phyloP scores from a whole-genome alignment of 2,888 invertebrate genomes.

The Coremacera marginata region DNA sequence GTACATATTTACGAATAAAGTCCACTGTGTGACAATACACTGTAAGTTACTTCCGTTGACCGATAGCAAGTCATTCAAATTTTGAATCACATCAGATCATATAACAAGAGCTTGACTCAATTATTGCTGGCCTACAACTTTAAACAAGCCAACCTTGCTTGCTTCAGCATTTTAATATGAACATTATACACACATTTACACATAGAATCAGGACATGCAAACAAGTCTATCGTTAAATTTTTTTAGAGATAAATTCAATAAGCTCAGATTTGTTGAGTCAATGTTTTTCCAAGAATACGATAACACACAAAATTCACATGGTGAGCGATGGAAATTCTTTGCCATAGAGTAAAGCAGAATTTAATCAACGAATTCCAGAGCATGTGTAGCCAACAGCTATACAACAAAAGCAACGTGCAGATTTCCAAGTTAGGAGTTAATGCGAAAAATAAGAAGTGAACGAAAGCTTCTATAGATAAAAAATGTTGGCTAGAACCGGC shows the following conservation, averaged over 20 bases:
- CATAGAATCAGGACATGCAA: too few species aligned
- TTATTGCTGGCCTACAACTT: too few species aligned
- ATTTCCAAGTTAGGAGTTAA: not conserved
- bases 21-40: too few species aligned
- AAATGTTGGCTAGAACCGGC: not conserved
- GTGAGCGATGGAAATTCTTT: not conserved
- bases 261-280: not conserved
- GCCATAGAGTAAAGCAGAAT: not conserved
- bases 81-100: too few species aligned
- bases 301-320: not conserved
- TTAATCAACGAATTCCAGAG: constrained; percentile 11
- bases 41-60: too few species aligned
- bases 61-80: too few species aligned
- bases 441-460: not conserved
- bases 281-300: constrained; percentile 7
- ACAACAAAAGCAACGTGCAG: not conserved
- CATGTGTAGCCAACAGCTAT: not conserved
- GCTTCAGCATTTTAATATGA: too few species aligned
- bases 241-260: not conserved
- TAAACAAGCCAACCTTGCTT: too few species aligned
- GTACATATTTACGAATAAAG: too few species aligned
- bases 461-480: not conserved
- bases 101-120: too few species aligned
- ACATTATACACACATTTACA: too few species aligned
- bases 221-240: too few species aligned